These are phyloP conservation scores for Aleiodes testaceus DNA, from an alignment of 2,888 invertebrate genomes.

Conservation along the genomic window DNA sequence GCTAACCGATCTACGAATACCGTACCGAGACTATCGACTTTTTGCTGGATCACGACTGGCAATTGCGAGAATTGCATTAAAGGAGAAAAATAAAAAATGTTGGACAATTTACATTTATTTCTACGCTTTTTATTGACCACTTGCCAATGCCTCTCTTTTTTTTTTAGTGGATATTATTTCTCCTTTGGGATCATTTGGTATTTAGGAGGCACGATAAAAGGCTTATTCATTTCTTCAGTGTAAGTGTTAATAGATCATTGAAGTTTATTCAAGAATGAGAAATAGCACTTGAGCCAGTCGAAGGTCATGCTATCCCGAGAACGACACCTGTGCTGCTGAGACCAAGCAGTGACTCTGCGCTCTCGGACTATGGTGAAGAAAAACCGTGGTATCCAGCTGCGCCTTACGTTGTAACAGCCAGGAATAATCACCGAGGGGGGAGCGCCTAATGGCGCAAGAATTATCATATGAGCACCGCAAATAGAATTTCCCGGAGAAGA, in stretches of 20 bases:
- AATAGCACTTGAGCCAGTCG: constrained; percentile 1
- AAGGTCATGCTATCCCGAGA: constrained; percentile 50
- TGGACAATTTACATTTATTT: too few species aligned
- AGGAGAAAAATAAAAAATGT: background rate
- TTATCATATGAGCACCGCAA: constrained; percentile 46
- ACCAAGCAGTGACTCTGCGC: constrained; percentile 40
- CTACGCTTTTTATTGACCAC: too few species aligned
- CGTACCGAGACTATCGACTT: background rate
- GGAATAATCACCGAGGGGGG: constrained; percentile 37
- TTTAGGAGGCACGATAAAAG: too few species aligned
- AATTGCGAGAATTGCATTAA: constrained; percentile 9
- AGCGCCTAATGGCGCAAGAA: constrained; percentile 50
- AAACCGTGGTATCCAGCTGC: constrained; percentile 34
- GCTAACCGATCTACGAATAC: constrained; percentile 1
- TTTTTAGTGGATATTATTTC: too few species aligned
- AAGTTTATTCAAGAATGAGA: too few species aligned
- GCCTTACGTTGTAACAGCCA: constrained; percentile 37
- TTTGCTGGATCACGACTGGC: background rate
- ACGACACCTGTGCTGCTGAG: constrained; percentile 51
- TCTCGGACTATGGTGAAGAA: constrained; percentile 13
- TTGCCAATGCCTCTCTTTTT: too few species aligned
- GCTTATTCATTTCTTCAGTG: too few species aligned
- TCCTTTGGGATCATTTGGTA: too few species aligned
- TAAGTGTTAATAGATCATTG: too few species aligned
- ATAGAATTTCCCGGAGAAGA: constrained; percentile 6